Conservation (phyloP, 2,888 invertebrate species). For the Orthonychiurus folsomi region DNA sequence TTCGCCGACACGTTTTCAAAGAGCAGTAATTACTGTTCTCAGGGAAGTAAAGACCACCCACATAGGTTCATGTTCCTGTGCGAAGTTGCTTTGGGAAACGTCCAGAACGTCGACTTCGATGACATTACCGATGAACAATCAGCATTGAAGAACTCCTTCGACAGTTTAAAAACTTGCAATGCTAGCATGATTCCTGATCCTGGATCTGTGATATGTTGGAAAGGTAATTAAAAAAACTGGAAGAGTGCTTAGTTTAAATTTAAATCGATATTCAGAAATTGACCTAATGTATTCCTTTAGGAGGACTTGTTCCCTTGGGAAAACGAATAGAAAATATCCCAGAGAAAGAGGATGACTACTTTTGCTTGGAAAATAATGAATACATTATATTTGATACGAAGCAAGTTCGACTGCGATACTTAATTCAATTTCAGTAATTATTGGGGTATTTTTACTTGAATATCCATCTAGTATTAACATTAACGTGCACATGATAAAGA, state of each 20-base stretch:
- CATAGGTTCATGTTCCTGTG: slow-evolving; percentile 47
- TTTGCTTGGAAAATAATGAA: slow-evolving; percentile 35
- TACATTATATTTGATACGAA: slow-evolving; percentile 34
- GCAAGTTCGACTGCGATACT: slow-evolving; percentile 28
- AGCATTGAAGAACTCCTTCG: slow-evolving; percentile 18
- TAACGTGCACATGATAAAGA: too few species aligned
- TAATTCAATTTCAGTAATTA: slow-evolving; percentile 17
- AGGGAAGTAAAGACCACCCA: slow-evolving; percentile 35
- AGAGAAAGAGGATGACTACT: slow-evolving; percentile 10
- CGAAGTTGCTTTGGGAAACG: slow-evolving; percentile 44
- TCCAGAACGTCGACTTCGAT: slow-evolving; percentile 21
- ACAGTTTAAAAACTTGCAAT: slow-evolving; percentile 33
- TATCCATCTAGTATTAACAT: too few species aligned
- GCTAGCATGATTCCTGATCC: slow-evolving; percentile 30
- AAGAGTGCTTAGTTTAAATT: too few species aligned
- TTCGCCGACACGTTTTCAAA: slow-evolving; percentile 48
- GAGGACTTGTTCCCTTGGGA: slow-evolving; percentile 31
- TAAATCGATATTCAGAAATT: slow-evolving; percentile 1
- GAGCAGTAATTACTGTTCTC: slow-evolving; percentile 45
- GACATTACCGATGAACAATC: slow-evolving; percentile 10
- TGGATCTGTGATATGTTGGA: slow-evolving; percentile 27
- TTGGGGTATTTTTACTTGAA: too few species aligned
- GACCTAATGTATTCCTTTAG: slow-evolving; percentile 18
- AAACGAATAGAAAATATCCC: not conserved
- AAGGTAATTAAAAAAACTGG: slow-evolving; percentile 35